Percentiles rank a stretch among this genome's conserved stretches.
phyloP scores from a whole-genome alignment of 2,888 invertebrate species.

The Protonemura montana region DNA sequence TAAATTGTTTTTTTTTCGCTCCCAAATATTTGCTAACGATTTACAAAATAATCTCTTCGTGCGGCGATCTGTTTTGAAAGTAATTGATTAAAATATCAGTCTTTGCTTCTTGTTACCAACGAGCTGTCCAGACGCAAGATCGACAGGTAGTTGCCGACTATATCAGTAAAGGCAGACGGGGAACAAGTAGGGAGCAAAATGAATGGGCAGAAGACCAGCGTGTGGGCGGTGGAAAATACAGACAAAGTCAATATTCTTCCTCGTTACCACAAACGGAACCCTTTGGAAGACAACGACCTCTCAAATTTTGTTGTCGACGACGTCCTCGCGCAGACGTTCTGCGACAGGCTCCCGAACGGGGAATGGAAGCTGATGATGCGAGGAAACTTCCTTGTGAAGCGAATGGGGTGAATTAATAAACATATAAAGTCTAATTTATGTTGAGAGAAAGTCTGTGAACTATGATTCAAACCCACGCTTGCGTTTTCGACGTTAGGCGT shows the following conservation, averaged over 20 bases:
- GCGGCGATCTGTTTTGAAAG: not conserved
- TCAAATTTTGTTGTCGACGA: not conserved
- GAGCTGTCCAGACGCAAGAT: too few species aligned
- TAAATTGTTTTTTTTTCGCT: too few species aligned
- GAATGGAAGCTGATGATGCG: constrained; percentile 37
- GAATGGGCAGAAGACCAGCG: not conserved
- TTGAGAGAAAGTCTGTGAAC: not conserved
- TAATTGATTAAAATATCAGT: not conserved
- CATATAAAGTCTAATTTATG: not conserved
- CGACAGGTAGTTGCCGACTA: not conserved
- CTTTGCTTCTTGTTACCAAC: too few species aligned
- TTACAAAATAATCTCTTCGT: not conserved
- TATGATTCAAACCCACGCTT: not conserved
- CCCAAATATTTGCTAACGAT: not conserved
- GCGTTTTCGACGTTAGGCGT: constrained; percentile 30
- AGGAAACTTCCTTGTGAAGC: constrained; percentile 28
- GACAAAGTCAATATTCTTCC: constrained; percentile 14
- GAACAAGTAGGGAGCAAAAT: not conserved
- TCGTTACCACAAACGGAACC: constrained; percentile 21
- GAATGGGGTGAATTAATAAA: constrained; percentile 27
- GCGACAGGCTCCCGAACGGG: constrained; percentile 13
- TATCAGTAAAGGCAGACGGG: too few species aligned
- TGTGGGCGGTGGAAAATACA: constrained; percentile 15
- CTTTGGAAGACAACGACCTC: constrained; percentile 24
- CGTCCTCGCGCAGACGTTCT: not conserved